phyloP scores from a whole-genome alignment of 37 sponge, comb jelly and placozoan species.

The Beroe forskalii region DNA sequence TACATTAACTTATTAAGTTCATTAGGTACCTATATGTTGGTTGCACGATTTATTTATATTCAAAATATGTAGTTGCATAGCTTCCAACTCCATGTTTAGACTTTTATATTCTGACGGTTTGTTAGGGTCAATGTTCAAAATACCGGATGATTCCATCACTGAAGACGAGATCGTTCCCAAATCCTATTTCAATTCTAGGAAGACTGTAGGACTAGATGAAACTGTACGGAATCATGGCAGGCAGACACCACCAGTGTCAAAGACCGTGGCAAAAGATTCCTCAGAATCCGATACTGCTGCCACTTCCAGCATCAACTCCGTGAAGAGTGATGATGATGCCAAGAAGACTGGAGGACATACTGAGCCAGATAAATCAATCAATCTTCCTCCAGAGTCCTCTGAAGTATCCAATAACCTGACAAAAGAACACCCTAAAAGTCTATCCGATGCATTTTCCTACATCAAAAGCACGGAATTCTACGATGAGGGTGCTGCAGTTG shows the following conservation, averaged over 20 bases:
- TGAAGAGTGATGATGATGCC: neutral
- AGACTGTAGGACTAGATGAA: neutral
- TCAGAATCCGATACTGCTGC: neutral
- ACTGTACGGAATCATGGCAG: conserved; percentile 19
- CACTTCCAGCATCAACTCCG: neutral
- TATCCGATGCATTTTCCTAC: conserved; percentile 18
- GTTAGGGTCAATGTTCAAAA: conserved; percentile 7
- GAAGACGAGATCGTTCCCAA: neutral
- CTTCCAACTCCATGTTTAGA: too few species aligned
- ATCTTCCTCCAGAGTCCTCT: too few species aligned
- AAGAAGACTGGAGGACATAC: neutral
- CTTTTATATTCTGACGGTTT: too few species aligned
- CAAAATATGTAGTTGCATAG: too few species aligned
- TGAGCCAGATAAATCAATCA: neutral
- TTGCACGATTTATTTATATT: too few species aligned
- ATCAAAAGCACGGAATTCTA: conserved; percentile 4
- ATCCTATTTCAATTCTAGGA: neutral
- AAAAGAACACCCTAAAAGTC: neutral
- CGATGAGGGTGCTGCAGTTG: neutral
- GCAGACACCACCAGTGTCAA: neutral
- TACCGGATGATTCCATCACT: neutral
- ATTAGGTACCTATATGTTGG: too few species aligned
- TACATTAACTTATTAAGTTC: too few species aligned
- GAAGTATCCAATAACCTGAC: too few species aligned
- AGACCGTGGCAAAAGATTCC: neutral